Evolutionary conservation across 2,888 invertebrate genomes (phyloP).

Genomic region (Epinotia nisella): DNA sequence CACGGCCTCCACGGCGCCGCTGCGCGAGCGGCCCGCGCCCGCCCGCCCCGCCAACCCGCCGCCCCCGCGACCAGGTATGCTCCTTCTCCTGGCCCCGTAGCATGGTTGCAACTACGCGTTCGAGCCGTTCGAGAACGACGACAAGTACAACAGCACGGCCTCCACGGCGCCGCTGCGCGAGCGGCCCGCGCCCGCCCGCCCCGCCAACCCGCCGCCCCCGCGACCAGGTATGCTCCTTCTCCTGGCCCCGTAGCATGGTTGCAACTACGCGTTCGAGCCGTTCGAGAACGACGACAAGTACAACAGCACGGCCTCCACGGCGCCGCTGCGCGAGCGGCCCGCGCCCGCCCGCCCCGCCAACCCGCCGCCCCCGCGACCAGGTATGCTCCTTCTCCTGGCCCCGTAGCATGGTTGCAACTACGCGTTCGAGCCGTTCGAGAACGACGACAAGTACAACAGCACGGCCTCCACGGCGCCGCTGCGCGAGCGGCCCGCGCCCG

Average conservation of each 20-base stretch:
- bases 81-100: too few relatives aligned
- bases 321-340: slow-evolving; percentile 51
- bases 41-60: slow-evolving; percentile 61
- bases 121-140: slow-evolving; percentile 93
- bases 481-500: slow-evolving; percentile 48
- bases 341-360: slow-evolving; percentile 58
- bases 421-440: slow-evolving; percentile 94
- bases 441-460: slow-evolving; percentile 88
- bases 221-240: too few relatives aligned
- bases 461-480: slow-evolving; percentile 63
- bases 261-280: slow-evolving; percentile 94
- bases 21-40: slow-evolving; percentile 49
- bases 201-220: slow-evolving; percentile 62
- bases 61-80: slow-evolving; percentile 55
- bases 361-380: slow-evolving; percentile 58
- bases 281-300: slow-evolving; percentile 92
- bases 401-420: too few relatives aligned
- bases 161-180: slow-evolving; percentile 59
- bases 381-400: too few relatives aligned
- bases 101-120: too few relatives aligned
- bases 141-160: slow-evolving; percentile 82
- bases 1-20: slow-evolving; percentile 62
- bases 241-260: too few relatives aligned
- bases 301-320: slow-evolving; percentile 66
- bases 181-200: slow-evolving; percentile 51